These are phyloP conservation scores for Chironomus tepperi DNA, from an alignment of 1,140 invertebrate species.

Conservation along the genomic window DNA sequence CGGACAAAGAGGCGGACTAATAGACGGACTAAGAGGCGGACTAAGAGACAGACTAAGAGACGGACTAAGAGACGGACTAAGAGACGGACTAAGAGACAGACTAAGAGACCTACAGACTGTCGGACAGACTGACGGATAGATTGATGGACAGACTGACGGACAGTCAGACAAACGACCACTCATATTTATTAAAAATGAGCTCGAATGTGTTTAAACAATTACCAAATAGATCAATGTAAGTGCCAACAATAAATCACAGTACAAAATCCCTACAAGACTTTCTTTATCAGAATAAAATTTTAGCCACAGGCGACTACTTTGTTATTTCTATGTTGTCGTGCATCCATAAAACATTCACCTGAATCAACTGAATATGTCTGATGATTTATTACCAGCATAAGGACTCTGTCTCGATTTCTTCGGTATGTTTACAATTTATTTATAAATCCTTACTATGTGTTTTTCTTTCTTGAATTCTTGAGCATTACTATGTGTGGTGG, in stretches of 20 bases:
- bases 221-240: neutral
- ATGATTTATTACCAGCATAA: constrained; percentile 5
- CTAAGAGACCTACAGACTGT: no score
- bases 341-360: constrained; percentile 16
- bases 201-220: neutral
- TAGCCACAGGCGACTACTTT: constrained; percentile 8
- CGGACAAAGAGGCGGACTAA: no score
- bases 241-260: neutral
- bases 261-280: constrained; percentile 3
- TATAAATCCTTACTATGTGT: neutral
- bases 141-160: no score
- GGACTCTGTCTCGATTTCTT: neutral
- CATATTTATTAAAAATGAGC: no score
- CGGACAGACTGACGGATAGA: no score
- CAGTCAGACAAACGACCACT: no score
- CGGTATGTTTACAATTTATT: neutral
- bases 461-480: neutral
- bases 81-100: no score
- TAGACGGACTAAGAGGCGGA: no score
- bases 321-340: neutral
- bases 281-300: neutral
- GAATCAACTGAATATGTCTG: constrained; percentile 16
- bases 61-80: no score
- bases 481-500: neutral
- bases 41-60: no score